phyloP scores from a whole-genome alignment of 2,888 invertebrate species.

The Trichacis sp. region DNA sequence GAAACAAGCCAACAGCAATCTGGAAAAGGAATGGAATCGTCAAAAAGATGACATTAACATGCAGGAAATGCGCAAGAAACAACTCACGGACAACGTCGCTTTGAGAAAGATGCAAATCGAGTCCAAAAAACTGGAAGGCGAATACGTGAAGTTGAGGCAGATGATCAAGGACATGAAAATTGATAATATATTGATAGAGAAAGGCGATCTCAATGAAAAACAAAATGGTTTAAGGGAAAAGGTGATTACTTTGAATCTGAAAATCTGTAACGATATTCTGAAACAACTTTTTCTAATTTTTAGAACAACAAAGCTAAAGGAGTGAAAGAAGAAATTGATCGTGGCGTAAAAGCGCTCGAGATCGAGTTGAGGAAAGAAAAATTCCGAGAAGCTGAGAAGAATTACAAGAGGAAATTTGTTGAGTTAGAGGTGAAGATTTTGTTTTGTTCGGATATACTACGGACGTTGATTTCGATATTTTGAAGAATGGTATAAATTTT shows the following conservation, averaged over 20 bases:
- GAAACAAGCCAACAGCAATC: constrained; percentile 70
- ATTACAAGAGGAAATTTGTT: constrained; percentile 77
- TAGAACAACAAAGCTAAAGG: constrained; percentile 62
- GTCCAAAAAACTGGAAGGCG: constrained; percentile 57
- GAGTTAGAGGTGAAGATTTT: constrained; percentile 75
- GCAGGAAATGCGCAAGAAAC: constrained; percentile 57
- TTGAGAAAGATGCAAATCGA: constrained; percentile 54
- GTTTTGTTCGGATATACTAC: too few relatives aligned
- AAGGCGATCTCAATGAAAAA: constrained; percentile 70
- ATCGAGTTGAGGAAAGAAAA: constrained; percentile 76
- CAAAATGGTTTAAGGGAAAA: constrained; percentile 72
- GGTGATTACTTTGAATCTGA: constrained; percentile 45
- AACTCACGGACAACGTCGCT: constrained; percentile 56
- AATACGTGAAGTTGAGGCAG: constrained; percentile 54
- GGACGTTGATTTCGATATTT: too few relatives aligned
- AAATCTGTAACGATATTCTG: too few relatives aligned
- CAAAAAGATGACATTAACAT: constrained; percentile 53
- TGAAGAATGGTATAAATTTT: too few relatives aligned
- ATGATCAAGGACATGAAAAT: constrained; percentile 75
- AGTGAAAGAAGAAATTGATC: constrained; percentile 59
- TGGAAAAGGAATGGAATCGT: constrained; percentile 67
- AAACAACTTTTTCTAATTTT: background rate
- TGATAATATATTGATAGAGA: constrained; percentile 73
- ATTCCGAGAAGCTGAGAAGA: constrained; percentile 78
- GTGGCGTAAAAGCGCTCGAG: constrained; percentile 59